Base-by-base conservation (phyloP, 2,113 vertebrate species). In the Pan paniscus region DNA sequence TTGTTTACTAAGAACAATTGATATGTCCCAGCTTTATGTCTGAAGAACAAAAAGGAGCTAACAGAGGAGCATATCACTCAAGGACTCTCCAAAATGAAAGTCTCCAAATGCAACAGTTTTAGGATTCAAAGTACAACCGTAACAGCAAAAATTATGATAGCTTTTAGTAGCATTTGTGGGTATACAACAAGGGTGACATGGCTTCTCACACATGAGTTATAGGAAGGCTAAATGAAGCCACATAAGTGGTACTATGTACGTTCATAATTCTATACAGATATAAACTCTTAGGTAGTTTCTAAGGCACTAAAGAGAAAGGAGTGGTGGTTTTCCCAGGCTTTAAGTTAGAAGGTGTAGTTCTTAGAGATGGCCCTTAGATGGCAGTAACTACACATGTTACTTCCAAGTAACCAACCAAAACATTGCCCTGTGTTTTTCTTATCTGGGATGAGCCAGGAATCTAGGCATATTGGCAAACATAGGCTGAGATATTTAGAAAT, bases 301-400 rank as follows among this genome's bases (percentile, higher is more conserved):
- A 43, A 48, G 55, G 25, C 20, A 32, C 52, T 11, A 32, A 38
- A 50, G 22, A 38, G 27, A 64, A 70, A 48, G 38, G 48, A 52
- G 32, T 50, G 16, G 8, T 38, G 18, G 3, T 67, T 89, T 94
- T 86, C 27, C 55, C 55, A 0, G 9, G 11, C n/a, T 27, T 10
- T 52, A 46, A 38, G 8, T 70, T 75, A 70, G 82, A 55, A 88
- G 16, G 8, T 78, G 72, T 40, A 86, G 35, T 20, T 92, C 52
- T 70, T 35, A 17, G 30, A 67, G 1, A 8, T 68, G 67, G 10
- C 94, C 97, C 57, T 67, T 11, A 46, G 87, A 68, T 96, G 97
- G 43, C 90, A 90, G 93, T n/a, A 70, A 68, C 35, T 13, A 73
- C 79, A 95, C 84, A 32, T 40, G 57, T 70, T 95, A 64, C 18